Evolutionary conservation across 2,797 vertebrate genomes (phyloP), one percentile per base, ranked within the genome.

Genomic region (Pangasius djambal): DNA sequence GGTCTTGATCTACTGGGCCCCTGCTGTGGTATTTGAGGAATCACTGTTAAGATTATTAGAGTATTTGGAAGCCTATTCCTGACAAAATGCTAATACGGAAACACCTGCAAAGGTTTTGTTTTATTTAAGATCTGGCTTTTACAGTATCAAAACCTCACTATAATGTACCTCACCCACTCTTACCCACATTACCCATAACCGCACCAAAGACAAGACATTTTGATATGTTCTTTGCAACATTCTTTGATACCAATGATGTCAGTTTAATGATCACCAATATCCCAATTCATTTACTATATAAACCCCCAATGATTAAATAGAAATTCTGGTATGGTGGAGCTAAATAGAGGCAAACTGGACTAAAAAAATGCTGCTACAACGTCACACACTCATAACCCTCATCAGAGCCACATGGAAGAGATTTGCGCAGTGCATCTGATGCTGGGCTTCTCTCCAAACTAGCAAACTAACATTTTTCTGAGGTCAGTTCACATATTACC

Each of bases 401-500:
- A 87, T 87, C 61, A 37, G 70, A 75, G 82, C n/a, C 83, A 86
- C 63, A 83, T 92, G 86, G 91, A 92, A 92, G 65, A 88, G 67
- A 91, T 92, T 90, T 90, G 82, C 88, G 92, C 69, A 34, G 89
- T 85, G 89, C 59, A 81, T 90, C 52, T 72, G 65, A 86, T 74
- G 84, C 67, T 82, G 84, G 89, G 89, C 91, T 89, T 88, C 86
- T 87, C 83, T 91, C 34, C 74, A 90, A 92, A 59, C 75, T 89
- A 88, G 55, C 87, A 90, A 89, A 79, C 91, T 84, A 93, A 89
- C 90, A 92, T 87, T 92, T 92, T 90, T 89, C n/a, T 63, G 52
- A 86, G 65, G 65, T 63, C 85, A 82, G 18, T 34, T 70, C 77
- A 78, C 61, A 31, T 81, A 48, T 79, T 67, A 85, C 37, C 63